phyloP scores from a whole-genome alignment of 2,888 invertebrate genomes.

The Anthophora plumipes region DNA sequence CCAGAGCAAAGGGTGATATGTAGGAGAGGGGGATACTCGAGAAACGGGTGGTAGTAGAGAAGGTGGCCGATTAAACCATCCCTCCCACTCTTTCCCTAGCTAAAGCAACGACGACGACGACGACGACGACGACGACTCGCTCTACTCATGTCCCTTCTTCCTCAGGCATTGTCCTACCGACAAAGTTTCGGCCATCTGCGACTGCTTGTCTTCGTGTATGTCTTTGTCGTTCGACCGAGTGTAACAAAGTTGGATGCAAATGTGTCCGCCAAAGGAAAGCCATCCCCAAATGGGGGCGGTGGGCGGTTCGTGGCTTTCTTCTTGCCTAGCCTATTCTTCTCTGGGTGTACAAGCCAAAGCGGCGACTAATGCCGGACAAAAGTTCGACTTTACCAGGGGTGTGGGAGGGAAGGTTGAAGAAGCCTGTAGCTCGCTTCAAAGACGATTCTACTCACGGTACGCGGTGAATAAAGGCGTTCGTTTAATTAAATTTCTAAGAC shows the following conservation, averaged over 20 bases:
- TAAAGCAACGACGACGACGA: conserved; percentile 38
- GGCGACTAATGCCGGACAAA: conserved; percentile 48
- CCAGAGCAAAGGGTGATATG: conserved; percentile 66
- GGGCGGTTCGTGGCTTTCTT: conserved; percentile 48
- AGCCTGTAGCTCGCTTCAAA: conserved; percentile 20
- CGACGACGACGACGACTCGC: conserved; percentile 44
- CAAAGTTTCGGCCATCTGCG: conserved; percentile 65
- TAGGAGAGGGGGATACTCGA: conserved; percentile 20
- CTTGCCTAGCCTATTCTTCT: conserved; percentile 44
- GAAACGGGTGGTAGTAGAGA: conserved; percentile 30
- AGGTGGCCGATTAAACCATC: conserved; percentile 66
- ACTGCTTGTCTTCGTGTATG: conserved; percentile 59
- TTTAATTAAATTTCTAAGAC: conserved; percentile 55
- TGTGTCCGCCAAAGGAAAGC: conserved; percentile 44
- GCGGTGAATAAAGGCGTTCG: conserved; percentile 12
- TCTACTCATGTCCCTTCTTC: conserved; percentile 55
- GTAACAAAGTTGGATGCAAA: conserved; percentile 66
- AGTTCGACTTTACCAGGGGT: conserved; percentile 3
- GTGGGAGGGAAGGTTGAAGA: conserved; percentile 11
- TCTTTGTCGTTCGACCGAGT: conserved; percentile 61
- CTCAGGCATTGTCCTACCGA: conserved; percentile 53
- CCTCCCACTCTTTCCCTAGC: neutral
- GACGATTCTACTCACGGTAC: conserved; percentile 8
- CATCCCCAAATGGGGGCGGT: conserved; percentile 29
- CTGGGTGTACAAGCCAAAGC: conserved; percentile 42